Base-by-base conservation (phyloP, 2,797 vertebrate genomes). In the Sebastes variabilis region DNA sequence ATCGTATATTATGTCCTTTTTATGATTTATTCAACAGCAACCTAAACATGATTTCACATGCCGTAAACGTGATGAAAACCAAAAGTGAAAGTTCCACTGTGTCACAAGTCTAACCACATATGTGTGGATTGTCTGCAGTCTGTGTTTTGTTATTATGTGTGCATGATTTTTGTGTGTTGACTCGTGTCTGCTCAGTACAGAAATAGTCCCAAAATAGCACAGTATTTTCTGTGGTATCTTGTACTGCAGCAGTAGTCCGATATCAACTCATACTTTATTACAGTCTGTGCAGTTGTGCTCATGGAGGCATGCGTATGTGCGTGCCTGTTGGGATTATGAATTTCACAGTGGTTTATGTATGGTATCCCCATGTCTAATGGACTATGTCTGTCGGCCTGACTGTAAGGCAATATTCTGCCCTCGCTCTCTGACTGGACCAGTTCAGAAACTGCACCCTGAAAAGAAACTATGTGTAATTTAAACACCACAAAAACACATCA, bases 311-410 rank as follows among this genome's bases (percentile, higher is more conserved):
- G 68, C 14, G 67, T 54, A 22, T 75, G 74, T 77, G 77, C 70
- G 38, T 86, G 87, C 75, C 54, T 84, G 81, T 65, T 83, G 76
- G 88, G 90, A 92, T 93, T 90, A 92, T 82, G 77, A 77, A 94
- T 94, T 93, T 94, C 92, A 92, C 83, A 81, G 85, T 78, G 86
- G 82, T 88, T 93, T 91, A 81, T 84, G 79, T 82, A 60, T 58
- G 49, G 64, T 89, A 91, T 93, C 93, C 88, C 92, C 87, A 85
- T 94, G 87, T 90, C 92, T 90, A 94, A 94, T 93, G 85, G 84
- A 72, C 80, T 89, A 84, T 94, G 92, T 79, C 85, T 82, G 83
- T 81, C 49, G 81, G 82, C 67, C 72, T 78, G 61, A 38, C 81
- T 83, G 77, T 65, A 36, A 77, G 73, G 29, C 81, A 84, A 68